Percentiles rank a stretch among this genome's conserved stretches.
phyloP scores from a whole-genome alignment of 2,113 vertebrate genomes.

The Myrmecophaga tridactyla region DNA sequence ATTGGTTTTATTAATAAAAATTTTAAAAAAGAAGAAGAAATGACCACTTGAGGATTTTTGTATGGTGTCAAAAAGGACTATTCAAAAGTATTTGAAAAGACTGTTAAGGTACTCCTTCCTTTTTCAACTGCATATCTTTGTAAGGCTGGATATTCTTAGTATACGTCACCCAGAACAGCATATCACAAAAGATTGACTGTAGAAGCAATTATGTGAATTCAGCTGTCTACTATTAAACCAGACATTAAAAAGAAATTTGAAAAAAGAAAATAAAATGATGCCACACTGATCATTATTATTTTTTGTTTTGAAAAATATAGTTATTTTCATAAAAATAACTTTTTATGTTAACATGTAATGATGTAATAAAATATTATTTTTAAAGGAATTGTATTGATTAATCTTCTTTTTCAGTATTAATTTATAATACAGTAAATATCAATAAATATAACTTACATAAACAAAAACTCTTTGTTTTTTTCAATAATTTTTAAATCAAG shows the following conservation, averaged over 20 bases:
- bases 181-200: background rate
- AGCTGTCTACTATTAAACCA: background rate
- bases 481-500: background rate
- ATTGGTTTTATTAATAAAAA: too few relatives aligned
- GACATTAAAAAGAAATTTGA: background rate
- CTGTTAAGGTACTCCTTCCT: background rate
- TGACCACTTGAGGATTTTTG: background rate
- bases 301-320: slow-evolving; percentile 6
- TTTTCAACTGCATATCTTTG: background rate
- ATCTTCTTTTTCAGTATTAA: background rate
- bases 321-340: background rate
- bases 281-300: background rate
- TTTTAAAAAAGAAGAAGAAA: too few relatives aligned
- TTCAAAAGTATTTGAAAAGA: background rate
- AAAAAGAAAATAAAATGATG: background rate
- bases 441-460: background rate
- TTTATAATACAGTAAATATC: background rate
- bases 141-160: background rate
- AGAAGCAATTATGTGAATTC: background rate
- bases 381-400: background rate
- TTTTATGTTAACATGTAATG: background rate
- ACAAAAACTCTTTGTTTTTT: background rate
- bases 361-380: background rate
- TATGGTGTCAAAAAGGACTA: background rate
- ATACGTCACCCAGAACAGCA: background rate